These are phyloP conservation scores for Drosophila melanica DNA, from an alignment of 1,140 invertebrate genomes.

Conservation along the genomic window DNA sequence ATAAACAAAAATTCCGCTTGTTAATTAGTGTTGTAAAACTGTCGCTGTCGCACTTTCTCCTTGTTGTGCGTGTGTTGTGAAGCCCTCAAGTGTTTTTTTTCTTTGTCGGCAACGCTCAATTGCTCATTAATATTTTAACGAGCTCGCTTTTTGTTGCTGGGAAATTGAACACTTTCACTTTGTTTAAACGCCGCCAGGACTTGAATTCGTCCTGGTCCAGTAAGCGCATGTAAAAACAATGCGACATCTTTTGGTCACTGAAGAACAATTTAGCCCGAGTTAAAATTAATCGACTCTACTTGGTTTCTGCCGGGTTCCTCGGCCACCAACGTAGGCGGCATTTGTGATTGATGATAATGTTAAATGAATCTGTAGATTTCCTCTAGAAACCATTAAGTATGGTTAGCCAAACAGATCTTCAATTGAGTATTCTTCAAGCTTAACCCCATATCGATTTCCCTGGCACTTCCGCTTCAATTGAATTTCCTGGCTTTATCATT, in stretches of 20 bases:
- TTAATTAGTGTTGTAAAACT: constrained; percentile 79
- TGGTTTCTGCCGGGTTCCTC: too few species aligned
- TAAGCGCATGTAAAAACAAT: constrained; percentile 28
- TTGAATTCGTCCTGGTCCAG: constrained; percentile 32
- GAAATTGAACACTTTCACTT: constrained; percentile 78
- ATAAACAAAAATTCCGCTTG: constrained; percentile 69
- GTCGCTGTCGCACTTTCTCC: constrained; percentile 71
- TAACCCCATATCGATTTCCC: not conserved
- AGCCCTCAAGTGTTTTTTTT: constrained; percentile 51
- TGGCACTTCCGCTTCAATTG: constrained; percentile 53
- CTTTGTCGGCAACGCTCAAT: constrained; percentile 63
- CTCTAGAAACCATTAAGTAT: constrained; percentile 10
- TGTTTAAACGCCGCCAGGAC: constrained; percentile 63
- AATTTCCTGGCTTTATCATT: constrained; percentile 6
- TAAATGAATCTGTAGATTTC: not conserved
- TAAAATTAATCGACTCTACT: not conserved
- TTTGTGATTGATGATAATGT: constrained; percentile 60
- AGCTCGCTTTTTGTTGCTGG: constrained; percentile 36
- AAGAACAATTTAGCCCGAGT: constrained; percentile 19
- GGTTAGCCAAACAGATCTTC: not conserved
- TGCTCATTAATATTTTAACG: constrained; percentile 67
- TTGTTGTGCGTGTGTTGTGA: constrained; percentile 33
- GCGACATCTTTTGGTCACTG: constrained; percentile 24
- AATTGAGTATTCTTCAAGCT: not conserved
- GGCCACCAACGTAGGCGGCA: constrained; percentile 37